A percentile compares a stretch with the other conserved stretches of the same genome.
phyloP scores from a whole-genome alignment of 2,797 vertebrate species.

The Trematomus bernacchii region DNA sequence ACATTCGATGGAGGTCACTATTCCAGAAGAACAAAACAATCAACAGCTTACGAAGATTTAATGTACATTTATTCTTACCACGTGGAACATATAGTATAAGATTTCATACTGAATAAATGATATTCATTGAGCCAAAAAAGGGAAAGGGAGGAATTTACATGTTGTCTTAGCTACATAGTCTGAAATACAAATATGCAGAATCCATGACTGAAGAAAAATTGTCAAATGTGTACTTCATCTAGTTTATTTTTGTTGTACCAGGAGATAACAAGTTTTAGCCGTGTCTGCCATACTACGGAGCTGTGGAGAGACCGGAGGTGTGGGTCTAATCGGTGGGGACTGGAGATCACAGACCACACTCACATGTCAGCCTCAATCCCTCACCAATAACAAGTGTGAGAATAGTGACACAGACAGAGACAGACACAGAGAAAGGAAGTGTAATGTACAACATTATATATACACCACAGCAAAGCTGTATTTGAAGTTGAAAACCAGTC shows the following conservation, averaged over 20 bases:
- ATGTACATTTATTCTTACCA: slow-evolving; percentile 99
- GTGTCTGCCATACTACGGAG: slow-evolving; percentile 84
- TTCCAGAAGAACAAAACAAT: slow-evolving; percentile 87
- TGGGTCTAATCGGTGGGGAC: slow-evolving; percentile 79
- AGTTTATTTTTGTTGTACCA: slow-evolving; percentile 88
- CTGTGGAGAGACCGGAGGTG: slow-evolving; percentile 82
- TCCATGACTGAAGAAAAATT: slow-evolving; percentile 95
- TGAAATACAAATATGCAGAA: slow-evolving; percentile 99
- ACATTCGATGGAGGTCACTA: not conserved
- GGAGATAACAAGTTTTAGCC: slow-evolving; percentile 85
- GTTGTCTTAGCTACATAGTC: slow-evolving; percentile 99
- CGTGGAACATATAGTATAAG: slow-evolving; percentile 99
- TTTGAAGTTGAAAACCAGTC: slow-evolving; percentile 99
- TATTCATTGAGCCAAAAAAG: slow-evolving; percentile 99
- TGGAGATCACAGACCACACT: slow-evolving; percentile 87
- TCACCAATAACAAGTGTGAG: slow-evolving; percentile 86
- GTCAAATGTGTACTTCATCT: slow-evolving; percentile 98
- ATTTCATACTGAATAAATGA: slow-evolving; percentile 99
- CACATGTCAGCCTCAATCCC: slow-evolving; percentile 84
- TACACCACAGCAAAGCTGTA: slow-evolving; percentile 98
- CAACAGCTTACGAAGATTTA: slow-evolving; percentile 99
- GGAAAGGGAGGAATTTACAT: slow-evolving; percentile 99
- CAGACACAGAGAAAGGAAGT: slow-evolving; percentile 90
- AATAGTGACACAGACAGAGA: slow-evolving; percentile 89
- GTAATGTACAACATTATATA: slow-evolving; percentile 99